A percentile compares a stretch with the other conserved stretches of the same genome.
Conservation (phyloP, 2,113 vertebrate species). For the Gymnogyps californianus region DNA sequence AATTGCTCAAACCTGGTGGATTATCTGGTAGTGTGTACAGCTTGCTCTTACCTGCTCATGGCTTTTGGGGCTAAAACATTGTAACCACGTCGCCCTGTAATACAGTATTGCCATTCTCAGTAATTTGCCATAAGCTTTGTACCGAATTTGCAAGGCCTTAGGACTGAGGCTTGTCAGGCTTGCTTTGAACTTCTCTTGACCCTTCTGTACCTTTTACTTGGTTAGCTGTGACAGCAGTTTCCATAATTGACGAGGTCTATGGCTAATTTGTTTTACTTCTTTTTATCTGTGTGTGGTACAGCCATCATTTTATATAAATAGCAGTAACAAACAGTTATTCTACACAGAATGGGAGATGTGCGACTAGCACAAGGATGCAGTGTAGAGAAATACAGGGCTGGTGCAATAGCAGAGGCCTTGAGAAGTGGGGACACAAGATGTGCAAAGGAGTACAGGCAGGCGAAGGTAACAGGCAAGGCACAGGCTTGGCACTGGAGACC, state of each 20-base stretch:
- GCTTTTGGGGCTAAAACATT: background rate
- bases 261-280: background rate
- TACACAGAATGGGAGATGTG: background rate
- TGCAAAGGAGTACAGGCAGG: background rate
- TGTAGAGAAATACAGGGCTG: background rate
- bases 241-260: background rate
- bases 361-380: background rate
- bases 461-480: background rate
- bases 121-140: background rate
- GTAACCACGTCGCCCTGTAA: background rate
- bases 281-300: background rate
- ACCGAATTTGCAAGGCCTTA: background rate
- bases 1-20: background rate
- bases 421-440: background rate
- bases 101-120: background rate
- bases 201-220: background rate
- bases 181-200: background rate
- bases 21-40: background rate
- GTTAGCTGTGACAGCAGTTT: background rate
- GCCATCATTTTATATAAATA: background rate
- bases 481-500: background rate
- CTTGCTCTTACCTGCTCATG: background rate
- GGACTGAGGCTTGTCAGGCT: background rate
- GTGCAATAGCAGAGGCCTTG: background rate
- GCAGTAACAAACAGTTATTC: background rate